Conservation (phyloP, 1,140 invertebrate species). For the Diprion similis region DNA sequence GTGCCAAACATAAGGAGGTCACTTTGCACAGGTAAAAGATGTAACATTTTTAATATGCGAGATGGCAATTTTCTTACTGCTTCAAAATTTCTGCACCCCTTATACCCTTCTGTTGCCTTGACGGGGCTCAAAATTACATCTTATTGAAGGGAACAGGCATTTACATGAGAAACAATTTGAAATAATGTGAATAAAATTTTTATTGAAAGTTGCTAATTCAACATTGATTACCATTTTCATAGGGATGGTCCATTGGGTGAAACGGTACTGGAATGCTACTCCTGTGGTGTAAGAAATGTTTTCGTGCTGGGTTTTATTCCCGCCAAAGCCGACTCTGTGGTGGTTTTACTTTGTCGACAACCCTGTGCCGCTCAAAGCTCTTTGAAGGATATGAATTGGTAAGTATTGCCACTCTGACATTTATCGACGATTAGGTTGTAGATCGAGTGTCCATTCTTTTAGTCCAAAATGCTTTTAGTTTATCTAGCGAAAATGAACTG, state of each 20-base stretch:
- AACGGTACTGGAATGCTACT: conserved; percentile 98
- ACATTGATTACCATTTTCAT: conserved; percentile 14
- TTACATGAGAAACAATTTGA: too few species aligned
- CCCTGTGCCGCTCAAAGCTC: conserved; percentile 97
- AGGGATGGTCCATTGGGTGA: conserved; percentile 97
- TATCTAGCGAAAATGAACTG: conserved; percentile 17
- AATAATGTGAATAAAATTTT: too few species aligned
- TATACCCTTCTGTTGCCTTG: too few species aligned
- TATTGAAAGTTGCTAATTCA: too few species aligned
- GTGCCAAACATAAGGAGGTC: conserved; percentile 99
- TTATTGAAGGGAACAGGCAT: too few species aligned
- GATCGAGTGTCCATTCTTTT: too few species aligned
- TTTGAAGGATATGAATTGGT: conserved; percentile 98
- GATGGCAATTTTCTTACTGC: too few species aligned
- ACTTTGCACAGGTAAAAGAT: conserved; percentile 80
- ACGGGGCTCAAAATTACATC: too few species aligned
- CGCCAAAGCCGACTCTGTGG: conserved; percentile 98
- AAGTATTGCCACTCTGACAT: conserved; percentile 33
- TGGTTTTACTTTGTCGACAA: conserved; percentile 96
- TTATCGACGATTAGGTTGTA: too few species aligned
- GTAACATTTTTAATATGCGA: conserved; percentile 8
- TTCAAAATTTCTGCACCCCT: too few species aligned
- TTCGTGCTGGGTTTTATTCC: conserved; percentile 99
- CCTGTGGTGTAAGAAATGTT: conserved; percentile 96
- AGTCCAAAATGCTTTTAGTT: neutral